Percentiles rank a stretch among this genome's conserved stretches.
Evolutionary conservation across 1,140 invertebrate species (phyloP).

Genomic region (Lucilia cuprina): DNA sequence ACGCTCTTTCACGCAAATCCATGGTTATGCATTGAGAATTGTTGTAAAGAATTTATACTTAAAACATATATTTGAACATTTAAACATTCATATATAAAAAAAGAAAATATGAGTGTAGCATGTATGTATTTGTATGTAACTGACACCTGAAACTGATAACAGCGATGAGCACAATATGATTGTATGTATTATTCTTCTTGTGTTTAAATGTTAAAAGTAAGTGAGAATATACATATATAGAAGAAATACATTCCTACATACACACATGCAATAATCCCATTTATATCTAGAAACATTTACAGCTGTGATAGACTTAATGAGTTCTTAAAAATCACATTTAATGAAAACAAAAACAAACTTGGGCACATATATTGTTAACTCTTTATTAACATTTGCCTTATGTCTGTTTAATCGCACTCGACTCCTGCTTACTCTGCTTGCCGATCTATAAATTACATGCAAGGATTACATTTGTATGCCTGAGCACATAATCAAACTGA

Average conservation of each 20-base stretch:
- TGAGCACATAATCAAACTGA: neutral
- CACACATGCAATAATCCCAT: neutral
- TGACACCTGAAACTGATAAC: constrained; percentile 33
- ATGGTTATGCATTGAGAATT: neutral
- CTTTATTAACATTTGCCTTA: too few relatives aligned
- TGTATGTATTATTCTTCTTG: neutral
- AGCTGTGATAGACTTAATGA: too few relatives aligned
- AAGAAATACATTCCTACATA: neutral
- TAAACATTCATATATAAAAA: neutral
- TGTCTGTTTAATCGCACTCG: too few relatives aligned
- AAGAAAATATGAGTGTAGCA: neutral
- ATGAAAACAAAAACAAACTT: too few relatives aligned
- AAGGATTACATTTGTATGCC: neutral
- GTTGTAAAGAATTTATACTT: too few relatives aligned
- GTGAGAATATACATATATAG: neutral
- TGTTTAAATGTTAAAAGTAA: neutral
- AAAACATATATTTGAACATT: neutral
- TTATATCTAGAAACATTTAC: too few relatives aligned
- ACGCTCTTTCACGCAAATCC: neutral
- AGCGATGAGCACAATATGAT: constrained; percentile 13
- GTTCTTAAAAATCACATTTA: too few relatives aligned
- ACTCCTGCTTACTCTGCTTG: too few relatives aligned
- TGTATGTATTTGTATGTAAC: constrained; percentile 15
- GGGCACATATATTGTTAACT: too few relatives aligned
- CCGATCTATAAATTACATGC: neutral